These are phyloP conservation scores for Lampropteryx suffumata DNA, from an alignment of 2,888 invertebrate species.

Conservation along the genomic window DNA sequence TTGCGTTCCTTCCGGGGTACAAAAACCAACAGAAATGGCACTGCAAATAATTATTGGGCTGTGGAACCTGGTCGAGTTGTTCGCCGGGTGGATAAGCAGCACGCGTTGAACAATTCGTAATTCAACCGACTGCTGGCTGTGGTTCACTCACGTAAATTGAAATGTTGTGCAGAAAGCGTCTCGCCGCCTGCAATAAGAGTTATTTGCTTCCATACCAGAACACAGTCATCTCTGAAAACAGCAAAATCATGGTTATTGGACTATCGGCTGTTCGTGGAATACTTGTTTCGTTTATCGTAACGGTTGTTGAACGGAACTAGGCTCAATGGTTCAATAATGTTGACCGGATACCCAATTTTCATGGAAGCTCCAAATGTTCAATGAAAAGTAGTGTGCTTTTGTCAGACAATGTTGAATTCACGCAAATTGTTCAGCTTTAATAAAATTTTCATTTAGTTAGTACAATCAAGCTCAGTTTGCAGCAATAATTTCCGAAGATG, in stretches of 20 bases:
- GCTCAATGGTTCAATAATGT: constrained; percentile 29
- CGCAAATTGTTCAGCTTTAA: constrained; percentile 2
- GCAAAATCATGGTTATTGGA: constrained; percentile 36
- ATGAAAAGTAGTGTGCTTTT: no score
- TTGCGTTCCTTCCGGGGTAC: not conserved
- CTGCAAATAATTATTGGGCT: not conserved
- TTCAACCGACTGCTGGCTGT: not conserved
- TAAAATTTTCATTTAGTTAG: constrained; percentile 33
- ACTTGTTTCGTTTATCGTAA: constrained; percentile 44
- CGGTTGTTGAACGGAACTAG: constrained; percentile 42
- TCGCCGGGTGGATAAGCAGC: not conserved
- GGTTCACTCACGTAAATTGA: constrained; percentile 2
- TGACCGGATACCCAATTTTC: constrained; percentile 33
- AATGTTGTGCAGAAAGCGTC: constrained; percentile 10
- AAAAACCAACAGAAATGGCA: not conserved
- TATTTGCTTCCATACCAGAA: constrained; percentile 18
- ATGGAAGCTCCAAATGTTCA: no score
- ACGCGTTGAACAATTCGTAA: not conserved
- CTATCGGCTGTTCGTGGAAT: no score
- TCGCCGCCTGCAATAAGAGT: not conserved
- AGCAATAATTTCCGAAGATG: constrained; percentile 48
- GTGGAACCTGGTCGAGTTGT: not conserved
- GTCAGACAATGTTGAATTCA: not conserved
- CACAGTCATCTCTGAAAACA: constrained; percentile 26
- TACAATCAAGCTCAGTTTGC: constrained; percentile 29